Base-by-base conservation (phyloP, 1,140 invertebrate species). In the Druon quercuslanigerum region DNA sequence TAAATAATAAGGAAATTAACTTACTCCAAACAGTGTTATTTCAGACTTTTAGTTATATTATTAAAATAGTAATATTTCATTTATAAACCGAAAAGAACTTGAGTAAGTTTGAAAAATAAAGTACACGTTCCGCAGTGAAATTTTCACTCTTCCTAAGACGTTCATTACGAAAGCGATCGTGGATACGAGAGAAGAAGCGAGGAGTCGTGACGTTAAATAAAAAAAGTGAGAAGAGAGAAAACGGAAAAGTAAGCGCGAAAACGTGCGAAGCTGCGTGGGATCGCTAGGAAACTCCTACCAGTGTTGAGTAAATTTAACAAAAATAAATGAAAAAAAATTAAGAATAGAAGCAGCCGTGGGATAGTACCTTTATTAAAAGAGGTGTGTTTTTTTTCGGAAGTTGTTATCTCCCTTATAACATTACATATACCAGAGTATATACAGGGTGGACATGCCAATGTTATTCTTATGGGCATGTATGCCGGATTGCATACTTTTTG, bases 141-240 rank as follows among this genome's bases (percentile, higher is more conserved):
- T 66, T 66, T 66, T 66, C 60, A 66, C 60, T 66, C 7, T 66
- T 66, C n/a, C 60, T 40, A 40, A 66, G 60, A 66, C 60, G 60
- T 66, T 66, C 25, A 66, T 66, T 46, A 66, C 33, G 25, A 25
- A 66, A 66, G 60, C 60, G 60, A 66, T 66, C 60, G 16, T n/a
- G 25, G 16, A 66, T 46, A 33, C 60, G 60, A 66, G 60, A 33
- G 40, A 66, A 66, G 25, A 66, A 66, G n/a, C 33, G 60, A 66
- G n/a, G 60, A 25, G 33, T 25, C 60, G 60, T 46, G 60, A 66
- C 60, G 60, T 40, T 66, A 14, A 33, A 8, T 66, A 66, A 40
- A 66, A 56, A 66, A 66, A 66, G 3, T 33, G 16, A n/a, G 33
- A 66, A 66, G 16, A 66, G 7, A 40, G 13, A 13, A 46, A 66